Evolutionary conservation across 2,888 invertebrate species (phyloP).

Genomic region (Elegia similella): DNA sequence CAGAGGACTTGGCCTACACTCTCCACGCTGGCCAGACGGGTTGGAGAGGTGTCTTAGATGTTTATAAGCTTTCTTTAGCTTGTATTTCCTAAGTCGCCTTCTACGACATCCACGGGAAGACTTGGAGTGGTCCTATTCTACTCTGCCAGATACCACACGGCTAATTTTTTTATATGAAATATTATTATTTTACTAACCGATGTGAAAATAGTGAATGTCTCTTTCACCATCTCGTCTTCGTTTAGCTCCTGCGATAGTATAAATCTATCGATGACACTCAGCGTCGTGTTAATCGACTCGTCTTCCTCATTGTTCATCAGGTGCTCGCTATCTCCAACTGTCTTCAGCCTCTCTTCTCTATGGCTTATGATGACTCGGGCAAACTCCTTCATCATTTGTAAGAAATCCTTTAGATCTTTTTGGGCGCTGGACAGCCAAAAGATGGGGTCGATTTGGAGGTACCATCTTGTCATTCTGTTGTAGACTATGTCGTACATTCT

Average conservation of each 20-base stretch:
- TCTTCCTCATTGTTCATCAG: slow-evolving; percentile 47
- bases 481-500: slow-evolving; percentile 57
- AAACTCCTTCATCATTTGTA: slow-evolving; percentile 34
- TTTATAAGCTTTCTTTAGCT: too few species aligned
- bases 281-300: slow-evolving; percentile 38
- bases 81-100: too few species aligned
- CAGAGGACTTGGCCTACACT: too few species aligned
- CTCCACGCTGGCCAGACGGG: too few species aligned
- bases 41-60: too few species aligned
- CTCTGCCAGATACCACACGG: too few species aligned
- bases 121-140: too few species aligned
- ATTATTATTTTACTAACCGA: slow-evolving; percentile 44
- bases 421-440: slow-evolving; percentile 46
- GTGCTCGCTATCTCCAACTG: slow-evolving; percentile 30
- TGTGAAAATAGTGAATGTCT: slow-evolving; percentile 66
- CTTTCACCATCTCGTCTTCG: slow-evolving; percentile 42
- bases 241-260: slow-evolving; percentile 52
- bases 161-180: too few species aligned
- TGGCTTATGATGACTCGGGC: slow-evolving; percentile 37
- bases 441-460: slow-evolving; percentile 58
- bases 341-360: slow-evolving; percentile 38
- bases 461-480: slow-evolving; percentile 67
- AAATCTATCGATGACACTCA: slow-evolving; percentile 66
- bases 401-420: slow-evolving; percentile 32
- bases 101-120: too few species aligned